Evolutionary conservation across 2,113 vertebrate genomes (phyloP), one percentile per base, ranked within the genome.

Genomic region (Plecturocebus donacophilus): DNA sequence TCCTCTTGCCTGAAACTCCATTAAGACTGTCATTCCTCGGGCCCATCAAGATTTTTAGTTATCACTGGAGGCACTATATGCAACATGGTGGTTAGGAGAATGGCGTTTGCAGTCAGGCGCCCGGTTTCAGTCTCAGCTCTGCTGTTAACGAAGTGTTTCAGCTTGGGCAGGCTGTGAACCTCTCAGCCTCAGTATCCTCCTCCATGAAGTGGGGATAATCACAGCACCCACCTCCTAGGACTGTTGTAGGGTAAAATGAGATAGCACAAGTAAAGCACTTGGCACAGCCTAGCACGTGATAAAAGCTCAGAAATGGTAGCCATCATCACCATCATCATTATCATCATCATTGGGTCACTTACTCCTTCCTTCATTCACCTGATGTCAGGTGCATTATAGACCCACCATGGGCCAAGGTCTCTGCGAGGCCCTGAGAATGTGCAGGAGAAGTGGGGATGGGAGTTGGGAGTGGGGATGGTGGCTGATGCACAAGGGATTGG

Each of bases 391-490:
- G 19, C 12, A 19, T 20, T n/a, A 1, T 73, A 11, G 84, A 47
- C 56, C 45, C 20, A 38, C 14, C 32, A 11, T 0, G 1, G 20
- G 54, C 23, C 27, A 40, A 70, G 71, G 47, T 38, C 21, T 84
- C 87, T 80, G 20, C 56, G 54, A 73, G 80, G 64, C 32, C 16
- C n/a, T 14, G 54, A 79, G 85, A 17, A 71, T 4, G 30, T 47
- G 27, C 0, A 0, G 80, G n/a, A 35, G 79, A 42, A 77, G 35
- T 49, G 66, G 82, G 38, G 35, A 19, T 4, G 16, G n/a, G 45
- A 3, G 1, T 1, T 32, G 23, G 35, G 16, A 16, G 7, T 0
- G 6, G 61, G 5, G 9, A 8, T 32, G 19, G 0, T 0, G 79
- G 11, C 38, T 40, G 38, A 38, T 4, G 5, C 19, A 17, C 81